A percentile compares a stretch with the other conserved stretches of the same genome.
These are phyloP conservation scores for Drosophila kohkoa DNA, from an alignment of 1,140 invertebrate genomes.

Conservation along the genomic window DNA sequence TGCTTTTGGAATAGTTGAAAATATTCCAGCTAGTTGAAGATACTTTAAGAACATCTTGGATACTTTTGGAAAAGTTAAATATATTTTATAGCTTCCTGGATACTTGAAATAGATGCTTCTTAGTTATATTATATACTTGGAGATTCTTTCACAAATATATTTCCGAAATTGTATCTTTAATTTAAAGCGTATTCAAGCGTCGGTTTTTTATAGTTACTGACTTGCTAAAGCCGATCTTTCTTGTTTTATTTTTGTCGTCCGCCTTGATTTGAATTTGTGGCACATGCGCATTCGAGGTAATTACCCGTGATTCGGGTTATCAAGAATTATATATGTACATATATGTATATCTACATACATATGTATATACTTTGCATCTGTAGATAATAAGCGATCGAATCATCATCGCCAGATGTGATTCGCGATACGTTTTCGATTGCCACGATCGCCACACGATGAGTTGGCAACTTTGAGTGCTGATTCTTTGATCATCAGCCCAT, in stretches of 20 bases:
- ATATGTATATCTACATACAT: not conserved
- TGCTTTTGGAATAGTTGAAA: no score
- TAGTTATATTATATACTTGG: no score
- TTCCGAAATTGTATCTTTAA: no score
- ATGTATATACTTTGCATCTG: not conserved
- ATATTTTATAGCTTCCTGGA: no score
- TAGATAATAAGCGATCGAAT: conserved; percentile 2
- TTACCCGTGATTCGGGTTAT: conserved; percentile 77
- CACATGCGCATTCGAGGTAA: conserved; percentile 59
- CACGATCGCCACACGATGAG: conserved; percentile 6
- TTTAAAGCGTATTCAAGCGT: not conserved
- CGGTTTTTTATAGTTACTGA: not conserved
- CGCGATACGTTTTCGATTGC: conserved; percentile 3
- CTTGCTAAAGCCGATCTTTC: not conserved
- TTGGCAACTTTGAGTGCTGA: not conserved
- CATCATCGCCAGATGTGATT: conserved; percentile 17
- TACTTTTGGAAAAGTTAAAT: no score
- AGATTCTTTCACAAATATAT: not conserved
- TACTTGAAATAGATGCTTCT: no score
- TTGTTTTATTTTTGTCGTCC: conserved; percentile 17
- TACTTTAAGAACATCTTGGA: no score
- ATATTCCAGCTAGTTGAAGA: no score
- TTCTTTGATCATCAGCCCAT: not conserved
- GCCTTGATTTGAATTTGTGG: conserved; percentile 67
- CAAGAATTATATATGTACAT: conserved; percentile 6